These are phyloP conservation scores for Beris morrisii DNA, from an alignment of 2,888 invertebrate species.

Conservation along the genomic window DNA sequence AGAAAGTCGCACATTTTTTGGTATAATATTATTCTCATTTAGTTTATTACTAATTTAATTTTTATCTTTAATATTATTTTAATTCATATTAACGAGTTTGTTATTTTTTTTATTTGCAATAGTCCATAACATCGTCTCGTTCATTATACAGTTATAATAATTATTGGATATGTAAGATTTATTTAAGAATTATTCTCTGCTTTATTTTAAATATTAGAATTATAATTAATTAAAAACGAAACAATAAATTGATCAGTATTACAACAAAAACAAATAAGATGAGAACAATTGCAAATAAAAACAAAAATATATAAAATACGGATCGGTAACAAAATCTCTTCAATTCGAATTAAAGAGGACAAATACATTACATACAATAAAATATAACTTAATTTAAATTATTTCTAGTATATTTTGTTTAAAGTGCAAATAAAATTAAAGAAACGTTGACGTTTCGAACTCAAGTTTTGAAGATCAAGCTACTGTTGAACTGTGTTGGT, in stretches of 20 bases:
- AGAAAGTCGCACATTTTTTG: conserved; percentile 25
- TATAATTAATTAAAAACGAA: neutral
- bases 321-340: no score
- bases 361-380: no score
- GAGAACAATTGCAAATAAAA: neutral
- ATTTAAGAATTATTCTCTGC: conserved; percentile 1
- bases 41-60: conserved; percentile 7
- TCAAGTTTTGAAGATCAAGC: no score
- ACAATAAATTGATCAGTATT: neutral
- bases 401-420: no score
- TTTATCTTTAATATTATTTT: conserved; percentile 4
- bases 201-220: neutral
- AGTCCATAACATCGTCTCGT: conserved; percentile 9
- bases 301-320: no score
- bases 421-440: no score
- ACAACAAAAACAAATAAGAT: conserved; percentile 7
- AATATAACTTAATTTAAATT: no score
- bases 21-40: conserved; percentile 12
- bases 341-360: no score
- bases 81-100: conserved; percentile 3
- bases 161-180: conserved; percentile 30
- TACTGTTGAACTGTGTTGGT: no score
- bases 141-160: conserved; percentile 12
- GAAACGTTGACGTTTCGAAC: no score
- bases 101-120: conserved; percentile 1